phyloP scores from a whole-genome alignment of 2,888 invertebrate genomes.

The Pandemis corylana region DNA sequence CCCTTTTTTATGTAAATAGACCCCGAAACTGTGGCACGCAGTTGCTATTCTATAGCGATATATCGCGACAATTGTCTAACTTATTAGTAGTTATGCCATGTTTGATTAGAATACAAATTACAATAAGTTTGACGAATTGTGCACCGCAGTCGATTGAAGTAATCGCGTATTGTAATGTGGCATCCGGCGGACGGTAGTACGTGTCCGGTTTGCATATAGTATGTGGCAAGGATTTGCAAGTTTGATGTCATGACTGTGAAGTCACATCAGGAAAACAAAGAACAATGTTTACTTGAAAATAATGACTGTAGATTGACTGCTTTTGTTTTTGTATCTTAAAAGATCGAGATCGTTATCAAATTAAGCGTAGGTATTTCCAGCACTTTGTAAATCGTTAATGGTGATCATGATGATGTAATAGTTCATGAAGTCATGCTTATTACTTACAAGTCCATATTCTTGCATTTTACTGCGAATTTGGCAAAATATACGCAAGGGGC shows the following conservation, averaged over 20 bases:
- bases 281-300: neutral
- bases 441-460: neutral
- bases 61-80: neutral
- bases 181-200: conserved; percentile 74
- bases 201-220: conserved; percentile 73
- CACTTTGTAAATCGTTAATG: too few species aligned
- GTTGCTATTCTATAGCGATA: neutral
- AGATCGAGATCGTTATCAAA: too few species aligned
- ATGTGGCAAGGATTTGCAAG: conserved; percentile 27
- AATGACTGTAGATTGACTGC: neutral
- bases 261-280: neutral
- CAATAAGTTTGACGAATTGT: conserved; percentile 44
- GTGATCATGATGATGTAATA: too few species aligned
- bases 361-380: too few species aligned
- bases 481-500: conserved; percentile 37
- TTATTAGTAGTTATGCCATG: neutral
- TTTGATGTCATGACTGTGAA: conserved; percentile 12
- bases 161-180: conserved; percentile 63
- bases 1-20: neutral
- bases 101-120: conserved; percentile 67
- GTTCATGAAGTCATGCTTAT: too few species aligned
- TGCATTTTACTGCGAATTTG: conserved; percentile 7
- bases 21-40: neutral
- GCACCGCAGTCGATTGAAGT: conserved; percentile 66
- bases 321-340: too few species aligned